Conservation (phyloP, 1,140 invertebrate genomes). For the Andrena cerasifolii region DNA sequence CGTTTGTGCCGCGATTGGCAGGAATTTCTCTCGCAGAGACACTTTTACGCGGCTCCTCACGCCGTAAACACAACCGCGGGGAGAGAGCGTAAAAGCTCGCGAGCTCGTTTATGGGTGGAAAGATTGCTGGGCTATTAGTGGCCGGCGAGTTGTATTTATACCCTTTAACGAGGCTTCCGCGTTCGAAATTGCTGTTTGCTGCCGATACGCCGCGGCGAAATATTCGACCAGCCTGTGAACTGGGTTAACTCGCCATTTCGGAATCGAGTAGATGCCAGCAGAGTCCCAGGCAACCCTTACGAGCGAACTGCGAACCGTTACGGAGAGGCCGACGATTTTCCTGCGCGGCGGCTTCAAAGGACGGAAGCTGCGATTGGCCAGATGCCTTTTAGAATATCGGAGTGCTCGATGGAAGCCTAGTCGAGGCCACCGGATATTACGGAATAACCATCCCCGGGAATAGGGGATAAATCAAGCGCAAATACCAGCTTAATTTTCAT, state of each 20-base stretch:
- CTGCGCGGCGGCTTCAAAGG: too few relatives aligned
- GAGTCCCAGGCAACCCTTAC: too few relatives aligned
- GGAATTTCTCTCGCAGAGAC: neutral
- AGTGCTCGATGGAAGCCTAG: neutral
- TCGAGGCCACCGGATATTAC: slow-evolving; percentile 21
- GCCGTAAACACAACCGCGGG: neutral
- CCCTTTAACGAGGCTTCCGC: too few relatives aligned
- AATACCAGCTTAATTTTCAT: slow-evolving; percentile 15
- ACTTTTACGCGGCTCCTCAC: neutral
- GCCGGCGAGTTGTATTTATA: too few relatives aligned
- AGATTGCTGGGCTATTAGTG: neutral
- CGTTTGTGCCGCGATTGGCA: slow-evolving; percentile 1
- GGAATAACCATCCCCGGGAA: slow-evolving; percentile 23
- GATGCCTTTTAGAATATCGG: neutral
- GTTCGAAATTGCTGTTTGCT: too few relatives aligned
- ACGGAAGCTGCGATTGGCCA: neutral
- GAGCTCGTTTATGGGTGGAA: neutral
- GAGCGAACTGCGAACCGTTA: too few relatives aligned
- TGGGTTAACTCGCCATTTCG: too few relatives aligned
- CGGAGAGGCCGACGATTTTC: too few relatives aligned
- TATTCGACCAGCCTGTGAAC: too few relatives aligned
- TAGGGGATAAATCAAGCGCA: slow-evolving; percentile 24
- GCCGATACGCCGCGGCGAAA: too few relatives aligned
- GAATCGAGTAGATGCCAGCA: too few relatives aligned
- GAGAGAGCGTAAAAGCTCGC: neutral